Evolutionary conservation across 1,140 invertebrate species (phyloP), one percentile per base, ranked within the genome.

Genomic region (Spodoptera frugiperda): DNA sequence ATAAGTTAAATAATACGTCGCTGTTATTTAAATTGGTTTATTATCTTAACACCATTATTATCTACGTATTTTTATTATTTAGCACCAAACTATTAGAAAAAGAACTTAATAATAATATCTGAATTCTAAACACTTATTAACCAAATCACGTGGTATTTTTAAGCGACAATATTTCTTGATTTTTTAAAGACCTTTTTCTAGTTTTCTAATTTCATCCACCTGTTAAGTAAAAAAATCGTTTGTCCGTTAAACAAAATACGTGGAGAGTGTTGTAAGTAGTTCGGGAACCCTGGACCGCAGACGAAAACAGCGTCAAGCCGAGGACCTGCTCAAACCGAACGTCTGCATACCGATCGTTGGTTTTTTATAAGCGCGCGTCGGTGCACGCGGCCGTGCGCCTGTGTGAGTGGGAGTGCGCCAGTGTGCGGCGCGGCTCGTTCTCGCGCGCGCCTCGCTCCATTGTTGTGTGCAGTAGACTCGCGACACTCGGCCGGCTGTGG

Each of bases 291-390:
- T 78, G 90, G 82, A 91, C 89, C 89, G 92, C 91, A 93, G 91
- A 93, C 92, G 90, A 93, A 94, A 92, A 93, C 92, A 93, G 91
- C 91, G 90, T 90, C 91, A 93, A 91, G 89, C 89, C 89, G 89
- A 89, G 91, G 90, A 91, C 91, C 91, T 91, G 90, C 91, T 93
- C 91, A 91, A 91, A 94, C 90, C 91, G 89, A 93, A 93, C 91
- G 92, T 94, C 92, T 94, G 91, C 92, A 94, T 94, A 94, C 92
- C 92, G 90, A 94, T 93, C 92, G 91, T 89, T 89, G 86, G 91
- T 93, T 93, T 93, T 93, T 93, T 93, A 92, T 90, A 91, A 84
- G 86, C 86, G 87, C 82, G 82, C 82, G 87, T 89, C 87, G 85
- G 89, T 91, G 87, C 89, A 91, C 89, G 86, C 81, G 67, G 78